Evolutionary conservation across 2,113 vertebrate species (phyloP).

Genomic region (Eudorcas thomsonii): DNA sequence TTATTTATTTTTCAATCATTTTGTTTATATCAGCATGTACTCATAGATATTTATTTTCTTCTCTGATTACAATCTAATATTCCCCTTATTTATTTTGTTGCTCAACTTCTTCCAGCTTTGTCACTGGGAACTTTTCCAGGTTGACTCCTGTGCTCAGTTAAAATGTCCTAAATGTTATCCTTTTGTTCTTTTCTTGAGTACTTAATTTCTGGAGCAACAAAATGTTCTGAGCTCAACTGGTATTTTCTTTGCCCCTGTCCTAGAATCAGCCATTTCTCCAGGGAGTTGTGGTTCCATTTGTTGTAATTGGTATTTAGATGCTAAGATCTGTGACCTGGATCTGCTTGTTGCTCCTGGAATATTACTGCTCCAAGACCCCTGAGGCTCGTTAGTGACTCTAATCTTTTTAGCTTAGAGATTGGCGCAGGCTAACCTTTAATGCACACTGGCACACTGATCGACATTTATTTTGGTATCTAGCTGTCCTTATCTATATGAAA

Average conservation of each 20-base stretch:
- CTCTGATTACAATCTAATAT: neutral
- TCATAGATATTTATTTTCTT: neutral
- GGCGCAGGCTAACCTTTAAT: neutral
- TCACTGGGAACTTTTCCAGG: neutral
- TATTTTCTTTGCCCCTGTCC: neutral
- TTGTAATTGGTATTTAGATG: neutral
- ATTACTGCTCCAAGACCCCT: neutral
- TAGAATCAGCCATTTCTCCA: neutral
- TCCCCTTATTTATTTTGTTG: neutral
- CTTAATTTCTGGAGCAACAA: neutral
- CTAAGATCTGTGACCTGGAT: neutral
- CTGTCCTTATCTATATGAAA: neutral
- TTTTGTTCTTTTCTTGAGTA: neutral
- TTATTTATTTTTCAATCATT: neutral
- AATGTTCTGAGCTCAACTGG: neutral
- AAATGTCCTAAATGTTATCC: neutral
- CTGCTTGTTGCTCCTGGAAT: too few species aligned
- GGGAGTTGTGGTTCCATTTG: neutral
- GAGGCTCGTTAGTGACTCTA: too few species aligned
- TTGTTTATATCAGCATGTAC: neutral
- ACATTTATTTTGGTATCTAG: neutral
- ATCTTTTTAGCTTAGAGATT: neutral
- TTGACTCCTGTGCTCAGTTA: neutral
- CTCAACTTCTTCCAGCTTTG: neutral
- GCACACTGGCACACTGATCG: fast-evolving